A percentile compares a stretch with the other conserved stretches of the same genome.
phyloP scores from a whole-genome alignment of 1,140 invertebrate species.

The Drosophila bifasciata region DNA sequence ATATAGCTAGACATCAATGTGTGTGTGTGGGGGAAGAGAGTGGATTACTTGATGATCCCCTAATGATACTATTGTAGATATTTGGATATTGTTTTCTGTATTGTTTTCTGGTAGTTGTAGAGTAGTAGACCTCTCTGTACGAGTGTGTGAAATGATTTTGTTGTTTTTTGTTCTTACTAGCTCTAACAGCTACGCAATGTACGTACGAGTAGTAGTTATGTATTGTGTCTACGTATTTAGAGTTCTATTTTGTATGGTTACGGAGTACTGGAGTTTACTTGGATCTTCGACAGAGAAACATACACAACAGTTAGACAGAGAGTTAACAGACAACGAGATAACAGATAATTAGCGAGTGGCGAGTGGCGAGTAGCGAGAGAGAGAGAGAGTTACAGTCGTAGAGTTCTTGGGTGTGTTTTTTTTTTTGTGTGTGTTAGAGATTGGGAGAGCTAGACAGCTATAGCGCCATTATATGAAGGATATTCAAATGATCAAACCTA shows the following conservation, averaged over 20 bases:
- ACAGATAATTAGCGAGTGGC: slow-evolving; percentile 14
- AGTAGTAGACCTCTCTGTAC: too few relatives aligned
- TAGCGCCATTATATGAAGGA: slow-evolving; percentile 35
- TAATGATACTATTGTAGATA: slow-evolving; percentile 6
- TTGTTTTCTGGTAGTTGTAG: slow-evolving; percentile 5
- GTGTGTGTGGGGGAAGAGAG: too few relatives aligned
- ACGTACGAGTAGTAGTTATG: slow-evolving; percentile 33
- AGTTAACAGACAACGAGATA: slow-evolving; percentile 29
- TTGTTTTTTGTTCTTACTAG: slow-evolving; percentile 8
- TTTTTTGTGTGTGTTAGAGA: slow-evolving; percentile 25
- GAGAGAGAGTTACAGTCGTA: slow-evolving; percentile 45
- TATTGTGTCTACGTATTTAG: slow-evolving; percentile 18
- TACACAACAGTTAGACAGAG: slow-evolving; percentile 22
- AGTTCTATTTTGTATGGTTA: slow-evolving; percentile 12
- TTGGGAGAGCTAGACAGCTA: slow-evolving; percentile 52
- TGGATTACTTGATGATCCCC: too few relatives aligned
- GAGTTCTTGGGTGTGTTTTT: slow-evolving; percentile 37
- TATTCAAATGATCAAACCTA: slow-evolving; percentile 26
- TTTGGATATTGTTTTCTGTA: background rate
- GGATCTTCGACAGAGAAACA: slow-evolving; percentile 45
- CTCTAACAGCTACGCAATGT: slow-evolving; percentile 31
- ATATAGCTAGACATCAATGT: slow-evolving; percentile 54
- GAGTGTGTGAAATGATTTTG: slow-evolving; percentile 18
- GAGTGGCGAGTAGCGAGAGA: slow-evolving; percentile 31
- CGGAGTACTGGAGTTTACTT: slow-evolving; percentile 9